These are phyloP conservation scores for Lagodon rhomboides DNA, from an alignment of 2,797 vertebrate genomes.

Conservation along the genomic window DNA sequence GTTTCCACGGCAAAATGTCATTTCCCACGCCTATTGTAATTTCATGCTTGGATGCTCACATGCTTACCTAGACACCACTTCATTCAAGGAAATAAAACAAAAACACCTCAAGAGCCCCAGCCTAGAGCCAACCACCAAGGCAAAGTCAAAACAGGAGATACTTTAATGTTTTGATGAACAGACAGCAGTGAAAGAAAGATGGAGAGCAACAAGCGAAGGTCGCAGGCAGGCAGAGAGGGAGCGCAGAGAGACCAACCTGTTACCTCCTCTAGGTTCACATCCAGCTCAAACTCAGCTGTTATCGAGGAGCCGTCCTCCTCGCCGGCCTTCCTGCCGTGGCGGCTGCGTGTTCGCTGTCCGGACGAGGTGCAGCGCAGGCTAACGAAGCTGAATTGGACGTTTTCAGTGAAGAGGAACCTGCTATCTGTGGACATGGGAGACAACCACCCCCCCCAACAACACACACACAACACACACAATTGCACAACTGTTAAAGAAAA, in stretches of 20 bases:
- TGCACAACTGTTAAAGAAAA: slow-evolving; percentile 42
- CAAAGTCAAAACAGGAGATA: slow-evolving; percentile 96
- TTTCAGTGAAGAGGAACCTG: slow-evolving; percentile 92
- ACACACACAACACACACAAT: slow-evolving; percentile 51
- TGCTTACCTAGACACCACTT: slow-evolving; percentile 30
- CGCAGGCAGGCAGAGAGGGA: slow-evolving; percentile 79
- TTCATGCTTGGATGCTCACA: slow-evolving; percentile 47
- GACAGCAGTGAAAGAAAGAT: slow-evolving; percentile 57
- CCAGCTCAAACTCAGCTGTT: slow-evolving; percentile 95
- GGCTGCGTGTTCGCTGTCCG: slow-evolving; percentile 83
- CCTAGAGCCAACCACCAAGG: slow-evolving; percentile 61
- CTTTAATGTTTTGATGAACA: slow-evolving; percentile 85
- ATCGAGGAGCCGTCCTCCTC: slow-evolving; percentile 91
- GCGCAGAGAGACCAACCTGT: slow-evolving; percentile 96
- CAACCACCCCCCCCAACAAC: slow-evolving; percentile 26
- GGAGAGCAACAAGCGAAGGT: slow-evolving; percentile 65
- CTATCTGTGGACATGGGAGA: slow-evolving; percentile 86
- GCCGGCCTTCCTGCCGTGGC: slow-evolving; percentile 86
- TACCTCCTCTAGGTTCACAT: slow-evolving; percentile 96
- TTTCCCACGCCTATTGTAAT: not conserved
- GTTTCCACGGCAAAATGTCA: slow-evolving; percentile 52
- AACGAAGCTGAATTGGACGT: slow-evolving; percentile 92
- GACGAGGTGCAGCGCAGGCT: slow-evolving; percentile 93
- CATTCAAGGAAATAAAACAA: slow-evolving; percentile 33
- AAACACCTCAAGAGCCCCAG: slow-evolving; percentile 24